Conservation (phyloP, 53 echinoderm and acorn worm genomes). For the Luidia sarsii region DNA sequence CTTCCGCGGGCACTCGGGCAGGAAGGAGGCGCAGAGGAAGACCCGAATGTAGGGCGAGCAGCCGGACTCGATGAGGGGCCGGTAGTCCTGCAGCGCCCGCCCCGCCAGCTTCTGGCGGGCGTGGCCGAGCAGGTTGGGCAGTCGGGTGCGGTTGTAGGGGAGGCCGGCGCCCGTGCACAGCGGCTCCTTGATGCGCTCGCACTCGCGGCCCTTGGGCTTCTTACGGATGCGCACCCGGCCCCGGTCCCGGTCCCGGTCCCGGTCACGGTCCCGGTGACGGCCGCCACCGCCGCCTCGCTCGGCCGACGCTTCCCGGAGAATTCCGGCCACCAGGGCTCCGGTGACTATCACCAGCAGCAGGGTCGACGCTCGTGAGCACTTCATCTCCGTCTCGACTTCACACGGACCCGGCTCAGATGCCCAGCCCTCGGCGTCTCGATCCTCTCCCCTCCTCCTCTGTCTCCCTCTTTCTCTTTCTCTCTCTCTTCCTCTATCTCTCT, state of each 20-base stretch:
- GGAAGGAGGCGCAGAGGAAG: constrained; percentile 76
- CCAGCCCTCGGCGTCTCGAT: too few species aligned
- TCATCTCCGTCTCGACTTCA: too few species aligned
- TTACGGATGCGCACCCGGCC: constrained; percentile 53
- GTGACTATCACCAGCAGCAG: too few species aligned
- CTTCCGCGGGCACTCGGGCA: constrained; percentile 82
- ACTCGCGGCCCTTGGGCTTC: constrained; percentile 38
- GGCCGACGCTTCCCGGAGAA: too few species aligned
- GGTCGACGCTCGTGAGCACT: too few species aligned
- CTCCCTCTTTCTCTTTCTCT: too few species aligned
- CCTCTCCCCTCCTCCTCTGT: too few species aligned
- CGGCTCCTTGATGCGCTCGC: constrained; percentile 58
- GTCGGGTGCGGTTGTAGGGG: constrained; percentile 70
- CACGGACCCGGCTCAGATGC: too few species aligned
- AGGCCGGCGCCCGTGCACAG: constrained; percentile 69
- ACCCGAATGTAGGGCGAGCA: constrained; percentile 88
- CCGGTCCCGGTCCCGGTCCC: background rate
- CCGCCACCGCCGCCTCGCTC: too few species aligned
- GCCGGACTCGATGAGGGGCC: constrained; percentile 63
- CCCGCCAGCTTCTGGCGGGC: constrained; percentile 64
- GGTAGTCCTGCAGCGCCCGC: constrained; percentile 55
- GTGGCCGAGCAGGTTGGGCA: constrained; percentile 89
- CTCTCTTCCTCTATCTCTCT: too few species aligned
- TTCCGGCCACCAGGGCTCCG: too few species aligned
- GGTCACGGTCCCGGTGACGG: too few species aligned